These are phyloP conservation scores for Anseranas semipalmata DNA, from an alignment of 2,113 vertebrate species.

Conservation along the genomic window DNA sequence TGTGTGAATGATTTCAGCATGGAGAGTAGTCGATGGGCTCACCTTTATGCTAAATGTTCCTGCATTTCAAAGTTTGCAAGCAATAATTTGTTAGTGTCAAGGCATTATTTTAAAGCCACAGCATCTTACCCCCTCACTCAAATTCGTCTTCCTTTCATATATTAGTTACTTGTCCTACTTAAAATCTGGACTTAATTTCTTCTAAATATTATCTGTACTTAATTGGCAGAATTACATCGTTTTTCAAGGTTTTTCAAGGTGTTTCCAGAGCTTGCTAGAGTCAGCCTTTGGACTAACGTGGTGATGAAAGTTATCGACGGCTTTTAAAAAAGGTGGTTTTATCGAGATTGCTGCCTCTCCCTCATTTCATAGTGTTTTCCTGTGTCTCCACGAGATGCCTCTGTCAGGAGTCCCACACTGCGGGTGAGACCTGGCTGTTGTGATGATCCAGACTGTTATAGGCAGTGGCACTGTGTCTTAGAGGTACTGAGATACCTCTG, in stretches of 20 bases:
- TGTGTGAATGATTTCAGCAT: not conserved
- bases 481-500: not conserved
- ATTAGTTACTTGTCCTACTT: not conserved
- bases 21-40: not conserved
- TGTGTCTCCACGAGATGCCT: not conserved
- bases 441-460: not conserved
- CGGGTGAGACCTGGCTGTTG: not conserved
- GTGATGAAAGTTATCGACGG: not conserved
- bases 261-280: not conserved
- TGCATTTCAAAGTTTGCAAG: not conserved
- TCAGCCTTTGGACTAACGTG: not conserved
- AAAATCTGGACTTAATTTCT: not conserved
- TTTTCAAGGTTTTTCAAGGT: not conserved
- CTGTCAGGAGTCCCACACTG: not conserved
- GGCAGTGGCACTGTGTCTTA: rapidly evolving
- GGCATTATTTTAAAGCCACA: rapidly evolving
- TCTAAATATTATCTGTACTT: not conserved
- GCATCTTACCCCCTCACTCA: not conserved
- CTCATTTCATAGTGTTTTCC: not conserved
- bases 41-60: not conserved
- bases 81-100: rapidly evolving
- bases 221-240: not conserved
- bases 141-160: not conserved
- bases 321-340: not conserved
- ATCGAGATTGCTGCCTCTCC: not conserved